phyloP scores from a whole-genome alignment of 64 coral and sea anemone species.

The Stylophora pistillata region DNA sequence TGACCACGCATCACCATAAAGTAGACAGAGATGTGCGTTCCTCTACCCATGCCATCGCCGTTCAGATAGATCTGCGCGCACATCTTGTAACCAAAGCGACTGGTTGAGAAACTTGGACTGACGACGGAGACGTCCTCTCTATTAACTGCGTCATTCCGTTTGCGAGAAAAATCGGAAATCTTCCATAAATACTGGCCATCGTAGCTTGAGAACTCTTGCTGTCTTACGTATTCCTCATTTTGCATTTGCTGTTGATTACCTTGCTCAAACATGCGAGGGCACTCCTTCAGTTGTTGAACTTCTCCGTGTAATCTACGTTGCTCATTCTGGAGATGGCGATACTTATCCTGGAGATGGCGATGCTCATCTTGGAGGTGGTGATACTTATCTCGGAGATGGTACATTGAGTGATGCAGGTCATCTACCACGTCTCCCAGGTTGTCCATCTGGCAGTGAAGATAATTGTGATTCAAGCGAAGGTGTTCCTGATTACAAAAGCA shows the following conservation, averaged over 20 bases:
- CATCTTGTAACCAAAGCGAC: conserved; percentile 61
- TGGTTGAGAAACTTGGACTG: conserved; percentile 47
- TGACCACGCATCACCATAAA: conserved; percentile 59
- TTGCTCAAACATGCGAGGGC: too few relatives aligned
- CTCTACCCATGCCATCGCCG: conserved; percentile 43
- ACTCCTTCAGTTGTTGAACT: too few relatives aligned
- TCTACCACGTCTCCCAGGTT: too few relatives aligned
- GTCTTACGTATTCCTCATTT: conserved; percentile 21
- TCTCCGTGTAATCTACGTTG: too few relatives aligned
- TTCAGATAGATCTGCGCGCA: conserved; percentile 53
- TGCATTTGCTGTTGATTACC: not conserved
- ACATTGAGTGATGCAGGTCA: too few relatives aligned
- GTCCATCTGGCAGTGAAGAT: too few relatives aligned
- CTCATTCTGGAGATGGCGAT: not conserved
- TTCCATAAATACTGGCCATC: conserved; percentile 46
- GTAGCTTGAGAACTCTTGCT: not conserved
- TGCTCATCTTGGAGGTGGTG: too few relatives aligned
- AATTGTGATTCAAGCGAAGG: too few relatives aligned
- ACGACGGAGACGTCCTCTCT: conserved; percentile 42
- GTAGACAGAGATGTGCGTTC: conserved; percentile 32
- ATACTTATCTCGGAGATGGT: too few relatives aligned
- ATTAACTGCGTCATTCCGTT: conserved; percentile 27
- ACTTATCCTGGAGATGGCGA: too few relatives aligned
- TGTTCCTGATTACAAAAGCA: too few relatives aligned
- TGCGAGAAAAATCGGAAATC: conserved; percentile 35